These are phyloP conservation scores for Sebastes vulpes DNA, from an alignment of 2,797 vertebrate species.

Conservation along the genomic window DNA sequence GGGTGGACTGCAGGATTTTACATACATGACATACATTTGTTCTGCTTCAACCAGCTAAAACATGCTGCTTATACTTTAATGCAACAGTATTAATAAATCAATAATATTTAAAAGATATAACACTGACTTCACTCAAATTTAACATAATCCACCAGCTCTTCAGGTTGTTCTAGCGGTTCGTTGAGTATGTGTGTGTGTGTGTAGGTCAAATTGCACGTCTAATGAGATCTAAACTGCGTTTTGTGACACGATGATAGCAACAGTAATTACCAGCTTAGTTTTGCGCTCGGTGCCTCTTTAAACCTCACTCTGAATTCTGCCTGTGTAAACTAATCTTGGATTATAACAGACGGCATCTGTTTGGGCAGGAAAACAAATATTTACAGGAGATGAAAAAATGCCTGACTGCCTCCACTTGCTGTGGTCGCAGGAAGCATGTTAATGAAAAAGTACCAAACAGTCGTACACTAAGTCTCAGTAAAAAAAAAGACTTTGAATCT, in stretches of 20 bases:
- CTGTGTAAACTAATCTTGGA: slow-evolving; percentile 44
- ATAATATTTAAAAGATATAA: background rate
- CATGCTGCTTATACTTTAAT: background rate
- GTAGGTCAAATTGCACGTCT: slow-evolving; percentile 5
- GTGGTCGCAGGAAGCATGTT: slow-evolving; percentile 32
- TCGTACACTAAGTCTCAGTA: background rate
- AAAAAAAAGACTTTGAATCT: slow-evolving; percentile 1
- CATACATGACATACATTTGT: background rate
- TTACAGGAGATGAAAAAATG: slow-evolving; percentile 42
- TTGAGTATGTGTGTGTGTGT: background rate
- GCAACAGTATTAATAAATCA: background rate
- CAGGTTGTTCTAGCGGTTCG: background rate
- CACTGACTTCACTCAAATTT: background rate
- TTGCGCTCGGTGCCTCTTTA: slow-evolving; percentile 22
- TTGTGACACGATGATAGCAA: slow-evolving; percentile 27
- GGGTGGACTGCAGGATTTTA: background rate
- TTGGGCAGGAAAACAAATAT: slow-evolving; percentile 54
- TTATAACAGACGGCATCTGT: slow-evolving; percentile 53
- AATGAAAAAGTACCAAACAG: slow-evolving; percentile 34
- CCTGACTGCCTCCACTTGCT: slow-evolving; percentile 22
- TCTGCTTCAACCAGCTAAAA: background rate
- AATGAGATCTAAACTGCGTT: slow-evolving; percentile 10
- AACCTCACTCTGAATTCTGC: slow-evolving; percentile 37
- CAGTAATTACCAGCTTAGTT: slow-evolving; percentile 38
- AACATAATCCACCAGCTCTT: background rate